Evolutionary conservation across 2,888 invertebrate genomes (phyloP), one percentile per base, ranked within the genome.

Genomic region (Acanthopleura granulata): DNA sequence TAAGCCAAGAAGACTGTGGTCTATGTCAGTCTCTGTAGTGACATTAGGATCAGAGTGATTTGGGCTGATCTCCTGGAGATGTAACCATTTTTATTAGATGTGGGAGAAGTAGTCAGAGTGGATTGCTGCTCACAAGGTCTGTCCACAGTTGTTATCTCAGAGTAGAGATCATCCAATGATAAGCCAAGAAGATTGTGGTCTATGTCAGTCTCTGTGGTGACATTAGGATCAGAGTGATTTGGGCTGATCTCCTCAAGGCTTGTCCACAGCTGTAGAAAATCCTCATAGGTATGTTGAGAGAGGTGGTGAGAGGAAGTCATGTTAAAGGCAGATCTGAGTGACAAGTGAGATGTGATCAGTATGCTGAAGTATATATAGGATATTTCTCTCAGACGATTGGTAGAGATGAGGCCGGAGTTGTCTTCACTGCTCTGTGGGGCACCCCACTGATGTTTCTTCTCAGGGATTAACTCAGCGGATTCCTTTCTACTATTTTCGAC

Each of bases 281-380:
- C 57, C 22, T 57, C 6, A 57, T 57, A n/a, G 57, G 57, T 9
- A 57, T 18, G 40, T 40, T 40, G 57, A 57, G 57, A n/a, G 18
- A 22, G 18, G 57, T 57, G 18, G 57, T 57, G 18, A 22, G 22
- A 57, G 22, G 1, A 57, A 57, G 57, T 12, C 66, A 27, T 66
- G 66, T 66, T 66, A 27, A 6, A 16, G 14, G 6, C 6, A 3
- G 22, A 27, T 27, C 15, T 16, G 25, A 66, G 25, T 66, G 25
- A 27, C 12, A 66, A 50, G 70, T 30, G 49, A 16, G 25, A 74
- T 18, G 49, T 40, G 27, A 61, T 27, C 69, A 74, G 12, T 18
- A 11, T 69, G 14, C 22, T 22, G 12, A 61, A 30, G 6, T 49
- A 49, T 40, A 27, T 66, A 27, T 27, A 27, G 27, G 61, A 40